Conservation (phyloP, 2,113 vertebrate species). For the Epinephelus fuscoguttatus region DNA sequence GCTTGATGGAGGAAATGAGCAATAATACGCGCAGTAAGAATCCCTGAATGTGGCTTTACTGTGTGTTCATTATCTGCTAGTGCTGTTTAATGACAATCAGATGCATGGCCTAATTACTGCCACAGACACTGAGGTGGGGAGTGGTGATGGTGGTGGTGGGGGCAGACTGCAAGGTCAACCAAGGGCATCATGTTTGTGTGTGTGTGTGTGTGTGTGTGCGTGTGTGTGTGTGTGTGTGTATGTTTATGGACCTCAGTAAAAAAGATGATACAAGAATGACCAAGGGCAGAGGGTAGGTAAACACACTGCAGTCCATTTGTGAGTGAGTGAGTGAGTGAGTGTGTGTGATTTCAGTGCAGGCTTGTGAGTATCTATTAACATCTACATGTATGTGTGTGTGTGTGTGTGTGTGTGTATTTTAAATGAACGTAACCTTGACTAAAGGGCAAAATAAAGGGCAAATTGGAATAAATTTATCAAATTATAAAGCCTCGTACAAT, state of each 20-base stretch:
- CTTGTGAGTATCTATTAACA: background rate
- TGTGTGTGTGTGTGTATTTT: slow-evolving; percentile 23
- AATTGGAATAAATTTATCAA: slow-evolving; percentile 73
- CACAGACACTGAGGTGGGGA: slow-evolving; percentile 77
- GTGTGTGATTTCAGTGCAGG: slow-evolving; percentile 9
- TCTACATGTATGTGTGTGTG: background rate
- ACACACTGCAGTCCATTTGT: slow-evolving; percentile 26
- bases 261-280: slow-evolving; percentile 37
- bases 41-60: slow-evolving; percentile 36
- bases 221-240: slow-evolving; percentile 10
- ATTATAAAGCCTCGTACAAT: slow-evolving; percentile 67
- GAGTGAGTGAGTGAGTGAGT: background rate
- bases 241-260: slow-evolving; percentile 27
- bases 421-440: slow-evolving; percentile 75
- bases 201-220: no score
- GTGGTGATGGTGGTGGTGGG: background rate
- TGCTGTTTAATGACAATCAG: slow-evolving; percentile 96
- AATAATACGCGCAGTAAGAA: slow-evolving; percentile 23
- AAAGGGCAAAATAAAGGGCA: slow-evolving; percentile 76
- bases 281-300: slow-evolving; percentile 44
- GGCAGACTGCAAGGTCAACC: slow-evolving; percentile 43
- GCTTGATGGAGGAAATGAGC: slow-evolving; percentile 26
- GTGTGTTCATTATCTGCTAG: slow-evolving; percentile 65
- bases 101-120: slow-evolving; percentile 95
- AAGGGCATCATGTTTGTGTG: slow-evolving; percentile 48